Base-by-base conservation (phyloP, 2,113 vertebrate genomes). In the Pteropus alecto region DNA sequence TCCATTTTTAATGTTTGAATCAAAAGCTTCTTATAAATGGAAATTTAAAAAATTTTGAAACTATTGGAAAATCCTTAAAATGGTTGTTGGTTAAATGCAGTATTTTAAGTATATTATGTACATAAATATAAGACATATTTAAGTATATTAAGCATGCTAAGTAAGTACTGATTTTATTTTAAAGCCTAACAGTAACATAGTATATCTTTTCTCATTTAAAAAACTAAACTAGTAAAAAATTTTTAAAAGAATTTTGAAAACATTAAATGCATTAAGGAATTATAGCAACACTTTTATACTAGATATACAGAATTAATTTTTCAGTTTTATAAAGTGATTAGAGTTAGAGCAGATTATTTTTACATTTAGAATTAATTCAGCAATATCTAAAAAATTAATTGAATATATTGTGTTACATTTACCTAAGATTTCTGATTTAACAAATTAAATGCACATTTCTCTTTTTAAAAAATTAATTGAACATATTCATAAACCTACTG, bases 401-500 rank as follows among this genome's bases (percentile, higher is more conserved):
- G 28, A 84, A 38, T 79, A 56, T 91, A 54, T 68, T 90, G 14
- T 84, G 3, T 87, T 67, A 78, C 43, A 26, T 74, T 94, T 89
- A 92, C 12, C 54, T 43, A 54, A 94, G 48, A 43, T 93, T 93
- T 93, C 6, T 78, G 71, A 4, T 86, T 93, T 97, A 93, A 78
- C 12, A 63, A 78, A 81, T 87, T 93, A 92, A 91, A 67, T 73
- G 0, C 14, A 28, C 5, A 79, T 81, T 73, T 38, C 38, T 60
- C n/a, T 41, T 46, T 63, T 63, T 30, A 6, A 46, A 56, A 85
- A 83, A 73, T 70, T 41, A 16, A 58, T 78, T 82, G 48, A 89
- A 24, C 14, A 35, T 63, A 91, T 43, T 92, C 21, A 48, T 83
- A 26, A 67, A 76, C 35, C 35, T 58, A 65, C 35, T 83, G 6